Evolutionary conservation across 2,888 invertebrate species (phyloP).

Genomic region (Falcaria lacertinaria): DNA sequence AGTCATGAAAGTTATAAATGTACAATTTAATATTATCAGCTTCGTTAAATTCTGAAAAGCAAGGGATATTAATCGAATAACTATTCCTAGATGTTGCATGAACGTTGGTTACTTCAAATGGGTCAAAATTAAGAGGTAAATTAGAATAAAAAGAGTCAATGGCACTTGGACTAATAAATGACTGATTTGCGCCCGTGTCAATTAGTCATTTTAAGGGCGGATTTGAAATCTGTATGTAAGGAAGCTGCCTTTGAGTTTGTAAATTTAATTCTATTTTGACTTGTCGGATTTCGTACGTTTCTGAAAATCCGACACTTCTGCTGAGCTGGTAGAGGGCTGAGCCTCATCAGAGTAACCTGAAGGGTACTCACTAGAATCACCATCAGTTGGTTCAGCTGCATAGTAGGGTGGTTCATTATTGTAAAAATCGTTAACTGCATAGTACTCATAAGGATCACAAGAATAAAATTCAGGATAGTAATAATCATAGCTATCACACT

Average conservation of each 20-base stretch:
- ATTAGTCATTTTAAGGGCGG: slow-evolving; percentile 14
- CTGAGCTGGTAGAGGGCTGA: neutral
- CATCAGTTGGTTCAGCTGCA: neutral
- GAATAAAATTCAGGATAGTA: neutral
- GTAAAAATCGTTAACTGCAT: neutral
- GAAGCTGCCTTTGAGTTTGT: slow-evolving; percentile 9
- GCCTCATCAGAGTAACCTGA: neutral
- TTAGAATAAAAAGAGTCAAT: neutral
- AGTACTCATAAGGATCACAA: neutral
- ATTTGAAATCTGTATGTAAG: slow-evolving; percentile 7
- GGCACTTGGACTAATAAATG: neutral
- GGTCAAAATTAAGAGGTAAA: slow-evolving; percentile 9
- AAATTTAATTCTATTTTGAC: slow-evolving; percentile 14
- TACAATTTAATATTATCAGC: slow-evolving; percentile 4
- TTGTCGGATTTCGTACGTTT: slow-evolving; percentile 1
- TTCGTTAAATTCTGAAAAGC: neutral
- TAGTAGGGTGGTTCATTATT: neutral
- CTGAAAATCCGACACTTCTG: neutral
- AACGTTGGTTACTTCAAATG: slow-evolving; percentile 13
- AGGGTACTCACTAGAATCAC: no score
- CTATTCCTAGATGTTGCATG: slow-evolving; percentile 7
- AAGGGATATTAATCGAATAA: slow-evolving; percentile 5
- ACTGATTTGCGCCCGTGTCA: slow-evolving; percentile 15
- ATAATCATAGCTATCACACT: neutral
- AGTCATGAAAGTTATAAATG: slow-evolving; percentile 14